Evolutionary conservation across 2,113 vertebrate genomes (phyloP).

Genomic region (Xiphophorus hellerii): DNA sequence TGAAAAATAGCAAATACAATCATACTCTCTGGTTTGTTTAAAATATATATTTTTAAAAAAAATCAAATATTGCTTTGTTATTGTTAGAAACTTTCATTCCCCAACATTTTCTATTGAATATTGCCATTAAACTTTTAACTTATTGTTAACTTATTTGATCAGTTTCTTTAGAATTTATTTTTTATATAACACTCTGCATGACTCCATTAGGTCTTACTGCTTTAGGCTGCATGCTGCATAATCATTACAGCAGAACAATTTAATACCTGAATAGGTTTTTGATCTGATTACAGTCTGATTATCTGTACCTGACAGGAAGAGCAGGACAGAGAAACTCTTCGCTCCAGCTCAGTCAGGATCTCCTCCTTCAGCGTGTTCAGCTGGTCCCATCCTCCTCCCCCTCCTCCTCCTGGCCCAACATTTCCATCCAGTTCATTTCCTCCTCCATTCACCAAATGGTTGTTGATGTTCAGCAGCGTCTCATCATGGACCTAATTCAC

Average conservation of each 20-base stretch:
- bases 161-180: neutral
- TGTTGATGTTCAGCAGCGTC: constrained; percentile 83
- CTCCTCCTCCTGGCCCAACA: constrained; percentile 17
- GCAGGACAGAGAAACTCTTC: constrained; percentile 84
- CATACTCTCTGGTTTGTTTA: too few relatives aligned
- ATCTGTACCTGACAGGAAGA: constrained; percentile 80
- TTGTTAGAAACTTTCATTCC: neutral
- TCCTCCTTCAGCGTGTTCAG: constrained; percentile 70
- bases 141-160: neutral
- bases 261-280: neutral
- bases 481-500: constrained; percentile 82
- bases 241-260: neutral
- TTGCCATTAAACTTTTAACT: neutral
- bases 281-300: neutral
- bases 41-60: too few relatives aligned
- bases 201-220: constrained; percentile 17
- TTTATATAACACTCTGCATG: neutral
- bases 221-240: constrained; percentile 6
- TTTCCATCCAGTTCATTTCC: constrained; percentile 65
- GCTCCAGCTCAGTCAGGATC: constrained; percentile 84
- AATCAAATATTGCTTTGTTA: neutral
- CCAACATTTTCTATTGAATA: neutral
- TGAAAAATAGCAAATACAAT: neutral
- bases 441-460: constrained; percentile 73
- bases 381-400: constrained; percentile 34